phyloP scores from a whole-genome alignment of 2,888 invertebrate species.

The Dasypogon diadema region DNA sequence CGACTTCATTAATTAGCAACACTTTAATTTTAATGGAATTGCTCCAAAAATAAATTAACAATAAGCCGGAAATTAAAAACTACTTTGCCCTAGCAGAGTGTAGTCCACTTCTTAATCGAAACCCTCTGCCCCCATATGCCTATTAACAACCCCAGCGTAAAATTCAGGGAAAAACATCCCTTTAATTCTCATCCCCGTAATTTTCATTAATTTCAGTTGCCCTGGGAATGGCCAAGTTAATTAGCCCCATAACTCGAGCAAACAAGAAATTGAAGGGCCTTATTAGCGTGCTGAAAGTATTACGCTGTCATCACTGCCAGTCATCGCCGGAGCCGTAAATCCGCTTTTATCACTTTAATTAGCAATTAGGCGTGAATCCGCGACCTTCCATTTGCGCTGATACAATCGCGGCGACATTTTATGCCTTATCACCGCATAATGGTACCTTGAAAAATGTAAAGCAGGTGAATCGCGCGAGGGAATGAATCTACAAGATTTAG shows the following conservation, averaged over 20 bases:
- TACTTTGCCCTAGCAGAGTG: too few relatives aligned
- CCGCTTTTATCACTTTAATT: constrained; percentile 40
- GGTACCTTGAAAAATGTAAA: background rate
- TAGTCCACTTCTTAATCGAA: too few relatives aligned
- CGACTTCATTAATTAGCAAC: too few relatives aligned
- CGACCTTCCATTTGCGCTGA: background rate
- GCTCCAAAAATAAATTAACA: too few relatives aligned
- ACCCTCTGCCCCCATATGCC: too few relatives aligned
- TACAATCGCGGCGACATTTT: background rate
- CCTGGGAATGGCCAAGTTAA: constrained; percentile 18
- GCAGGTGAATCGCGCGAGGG: background rate
- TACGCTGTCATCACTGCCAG: background rate
- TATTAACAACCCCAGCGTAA: too few relatives aligned
- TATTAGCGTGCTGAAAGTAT: background rate
- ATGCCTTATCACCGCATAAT: background rate
- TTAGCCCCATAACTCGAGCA: constrained; percentile 5
- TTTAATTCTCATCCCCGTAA: constrained; percentile 5
- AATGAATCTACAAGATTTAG: background rate
- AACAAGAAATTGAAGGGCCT: background rate
- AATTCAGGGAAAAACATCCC: background rate
- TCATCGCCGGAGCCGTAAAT: constrained; percentile 28
- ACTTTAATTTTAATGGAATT: too few relatives aligned
- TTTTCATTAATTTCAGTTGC: constrained; percentile 27
- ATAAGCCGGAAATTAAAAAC: too few relatives aligned
- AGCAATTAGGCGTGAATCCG: constrained; percentile 29